phyloP scores from a whole-genome alignment of 2,797 vertebrate genomes.

The Aldrovandia affinis region DNA sequence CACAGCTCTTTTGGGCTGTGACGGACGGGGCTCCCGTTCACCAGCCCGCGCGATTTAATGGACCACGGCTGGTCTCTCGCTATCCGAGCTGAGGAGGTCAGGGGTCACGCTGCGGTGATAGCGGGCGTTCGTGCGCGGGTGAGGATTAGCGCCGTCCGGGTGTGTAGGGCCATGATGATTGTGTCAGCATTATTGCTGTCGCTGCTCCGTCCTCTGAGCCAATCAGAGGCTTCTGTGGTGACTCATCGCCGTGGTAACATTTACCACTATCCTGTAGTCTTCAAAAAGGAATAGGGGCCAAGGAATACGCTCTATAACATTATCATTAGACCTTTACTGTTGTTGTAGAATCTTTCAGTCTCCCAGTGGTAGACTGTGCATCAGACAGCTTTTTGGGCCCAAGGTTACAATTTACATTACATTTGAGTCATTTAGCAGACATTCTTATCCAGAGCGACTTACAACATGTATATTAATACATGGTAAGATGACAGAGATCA shows the following conservation, averaged over 20 bases:
- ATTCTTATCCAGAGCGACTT: too few relatives aligned
- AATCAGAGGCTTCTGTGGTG: neutral
- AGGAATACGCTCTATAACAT: neutral
- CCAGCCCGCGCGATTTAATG: neutral
- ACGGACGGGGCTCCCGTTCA: neutral
- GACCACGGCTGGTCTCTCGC: neutral
- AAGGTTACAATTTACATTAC: too few relatives aligned
- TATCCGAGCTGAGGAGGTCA: neutral
- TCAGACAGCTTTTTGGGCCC: neutral
- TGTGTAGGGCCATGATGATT: neutral
- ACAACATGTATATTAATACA: too few relatives aligned
- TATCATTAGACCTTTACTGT: too few relatives aligned
- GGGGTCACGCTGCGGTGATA: neutral
- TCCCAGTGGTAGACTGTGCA: neutral
- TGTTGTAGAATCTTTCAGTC: neutral
- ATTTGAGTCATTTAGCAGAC: too few relatives aligned
- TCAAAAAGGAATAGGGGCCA: neutral
- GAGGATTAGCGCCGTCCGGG: neutral
- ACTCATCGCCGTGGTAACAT: neutral
- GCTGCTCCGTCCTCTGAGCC: neutral
- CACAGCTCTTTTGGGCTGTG: neutral
- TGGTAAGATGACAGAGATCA: too few relatives aligned
- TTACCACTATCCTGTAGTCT: neutral
- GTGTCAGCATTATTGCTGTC: neutral
- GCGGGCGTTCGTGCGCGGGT: neutral